phyloP scores from a whole-genome alignment of 2,113 vertebrate genomes.

The Xiphorhynchus elegans region DNA sequence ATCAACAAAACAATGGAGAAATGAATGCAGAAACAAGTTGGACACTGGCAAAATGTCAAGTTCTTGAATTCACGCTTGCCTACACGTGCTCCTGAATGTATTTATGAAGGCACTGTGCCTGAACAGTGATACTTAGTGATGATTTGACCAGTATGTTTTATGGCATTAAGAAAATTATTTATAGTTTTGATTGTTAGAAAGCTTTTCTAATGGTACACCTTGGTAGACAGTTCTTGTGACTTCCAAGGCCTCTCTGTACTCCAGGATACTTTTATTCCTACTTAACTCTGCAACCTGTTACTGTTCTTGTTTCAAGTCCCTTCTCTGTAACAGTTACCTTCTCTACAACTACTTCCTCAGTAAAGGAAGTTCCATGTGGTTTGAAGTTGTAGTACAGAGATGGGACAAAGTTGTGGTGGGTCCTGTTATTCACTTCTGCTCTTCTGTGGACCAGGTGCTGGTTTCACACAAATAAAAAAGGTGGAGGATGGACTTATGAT shows the following conservation, averaged over 20 bases:
- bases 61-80: not conserved
- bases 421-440: not conserved
- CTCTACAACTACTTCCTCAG: not conserved
- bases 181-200: not conserved
- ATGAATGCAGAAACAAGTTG: not conserved
- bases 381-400: not conserved
- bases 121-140: not conserved
- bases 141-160: not conserved
- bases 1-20: not conserved
- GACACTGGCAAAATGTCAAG: not conserved
- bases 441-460: not conserved
- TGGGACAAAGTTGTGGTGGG: not conserved
- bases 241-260: not conserved
- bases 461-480: not conserved
- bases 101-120: not conserved
- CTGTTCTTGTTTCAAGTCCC: not conserved
- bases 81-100: not conserved
- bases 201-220: not conserved
- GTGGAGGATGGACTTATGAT: accelerated
- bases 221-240: not conserved
- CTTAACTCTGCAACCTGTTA: not conserved
- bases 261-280: not conserved
- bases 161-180: not conserved
- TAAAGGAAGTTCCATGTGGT: not conserved
- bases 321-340: not conserved